Conservation (phyloP, 2,888 invertebrate species). For the Tachina fera region DNA sequence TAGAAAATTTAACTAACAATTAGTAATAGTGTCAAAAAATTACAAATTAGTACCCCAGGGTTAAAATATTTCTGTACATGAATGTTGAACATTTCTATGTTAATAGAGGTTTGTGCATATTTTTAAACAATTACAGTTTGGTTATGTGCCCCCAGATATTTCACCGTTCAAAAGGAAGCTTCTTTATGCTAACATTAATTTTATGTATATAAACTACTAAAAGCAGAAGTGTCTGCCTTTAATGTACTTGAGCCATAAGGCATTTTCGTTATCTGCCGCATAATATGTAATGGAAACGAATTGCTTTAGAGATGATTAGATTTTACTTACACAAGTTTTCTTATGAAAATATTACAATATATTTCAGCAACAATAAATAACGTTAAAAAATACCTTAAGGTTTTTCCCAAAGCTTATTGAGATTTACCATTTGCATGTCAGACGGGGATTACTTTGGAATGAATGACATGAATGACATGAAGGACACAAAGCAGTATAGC, state of each 20-base stretch:
- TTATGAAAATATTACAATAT: background rate
- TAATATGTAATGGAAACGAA: background rate
- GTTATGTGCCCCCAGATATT: too few species aligned
- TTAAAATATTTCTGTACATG: too few species aligned
- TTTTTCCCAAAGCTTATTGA: background rate
- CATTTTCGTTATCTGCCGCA: background rate
- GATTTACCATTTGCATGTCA: background rate
- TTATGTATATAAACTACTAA: background rate
- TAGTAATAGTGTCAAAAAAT: too few species aligned
- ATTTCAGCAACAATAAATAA: background rate
- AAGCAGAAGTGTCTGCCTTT: conserved; percentile 3
- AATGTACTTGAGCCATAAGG: conserved; percentile 17
- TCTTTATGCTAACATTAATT: background rate
- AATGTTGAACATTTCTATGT: too few species aligned
- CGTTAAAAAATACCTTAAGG: background rate
- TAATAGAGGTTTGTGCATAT: too few species aligned
- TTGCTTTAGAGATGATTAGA: conserved; percentile 5
- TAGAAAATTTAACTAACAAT: too few species aligned
- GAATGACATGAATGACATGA: background rate
- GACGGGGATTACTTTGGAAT: background rate
- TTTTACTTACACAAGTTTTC: conserved; percentile 3
- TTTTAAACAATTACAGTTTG: too few species aligned
- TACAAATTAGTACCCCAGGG: too few species aligned
- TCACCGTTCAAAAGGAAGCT: background rate
- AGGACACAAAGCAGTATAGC: too few species aligned